Evolutionary conservation across 2,888 invertebrate genomes (phyloP).

Genomic region (Nomada ruficornis): DNA sequence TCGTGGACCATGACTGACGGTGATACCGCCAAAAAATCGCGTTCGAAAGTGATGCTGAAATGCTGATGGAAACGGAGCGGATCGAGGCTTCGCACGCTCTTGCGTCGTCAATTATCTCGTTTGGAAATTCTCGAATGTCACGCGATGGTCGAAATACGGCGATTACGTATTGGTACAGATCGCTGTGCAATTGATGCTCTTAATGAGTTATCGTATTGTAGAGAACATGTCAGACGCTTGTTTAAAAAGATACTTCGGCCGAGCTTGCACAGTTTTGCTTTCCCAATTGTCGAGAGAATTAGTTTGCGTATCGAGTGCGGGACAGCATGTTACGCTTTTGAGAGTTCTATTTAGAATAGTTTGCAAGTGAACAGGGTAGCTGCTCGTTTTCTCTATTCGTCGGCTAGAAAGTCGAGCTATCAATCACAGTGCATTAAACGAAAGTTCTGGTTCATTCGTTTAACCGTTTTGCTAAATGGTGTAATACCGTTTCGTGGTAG

Average conservation of each 20-base stretch:
- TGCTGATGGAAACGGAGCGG: constrained; percentile 45
- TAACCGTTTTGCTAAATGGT: background rate
- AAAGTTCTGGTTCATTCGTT: background rate
- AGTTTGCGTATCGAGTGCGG: background rate
- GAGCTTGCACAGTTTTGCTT: too few relatives aligned
- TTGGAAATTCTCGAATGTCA: background rate
- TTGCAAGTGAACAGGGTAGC: too few relatives aligned
- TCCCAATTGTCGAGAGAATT: too few relatives aligned
- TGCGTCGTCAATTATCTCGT: background rate
- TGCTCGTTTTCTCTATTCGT: constrained; percentile 6
- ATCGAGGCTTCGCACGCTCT: constrained; percentile 56
- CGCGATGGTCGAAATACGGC: background rate
- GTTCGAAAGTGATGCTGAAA: constrained; percentile 41
- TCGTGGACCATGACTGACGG: constrained; percentile 62
- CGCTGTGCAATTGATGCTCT: background rate
- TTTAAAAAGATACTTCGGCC: too few relatives aligned
- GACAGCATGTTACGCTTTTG: background rate
- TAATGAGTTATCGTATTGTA: background rate
- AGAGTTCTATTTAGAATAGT: background rate
- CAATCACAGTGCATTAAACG: background rate
- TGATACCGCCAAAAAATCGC: constrained; percentile 38
- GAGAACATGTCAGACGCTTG: background rate
- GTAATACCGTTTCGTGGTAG: background rate
- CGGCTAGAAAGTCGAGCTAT: constrained; percentile 39
- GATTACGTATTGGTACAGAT: background rate